These are phyloP conservation scores for Macrotus californicus DNA, from an alignment of 2,113 vertebrate species.

Conservation along the genomic window DNA sequence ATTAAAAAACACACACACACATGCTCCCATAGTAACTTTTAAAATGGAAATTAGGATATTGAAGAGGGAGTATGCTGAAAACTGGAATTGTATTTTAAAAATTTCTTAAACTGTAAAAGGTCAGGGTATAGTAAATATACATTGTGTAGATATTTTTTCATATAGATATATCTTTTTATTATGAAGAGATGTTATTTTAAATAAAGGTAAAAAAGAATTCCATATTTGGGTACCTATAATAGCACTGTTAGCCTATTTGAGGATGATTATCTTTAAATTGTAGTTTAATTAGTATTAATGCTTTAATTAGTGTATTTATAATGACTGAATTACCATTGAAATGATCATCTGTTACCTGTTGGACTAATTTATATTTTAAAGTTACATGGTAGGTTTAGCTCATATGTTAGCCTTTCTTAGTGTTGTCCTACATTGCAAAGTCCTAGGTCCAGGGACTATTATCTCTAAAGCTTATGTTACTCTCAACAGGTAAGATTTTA, in stretches of 20 bases:
- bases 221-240: background rate
- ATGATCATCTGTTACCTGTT: background rate
- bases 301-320: background rate
- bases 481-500: background rate
- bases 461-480: background rate
- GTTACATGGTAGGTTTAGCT: background rate
- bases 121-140: background rate
- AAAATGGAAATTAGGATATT: constrained; percentile 30
- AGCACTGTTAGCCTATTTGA: background rate
- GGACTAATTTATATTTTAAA: background rate
- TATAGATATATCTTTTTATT: too few relatives aligned
- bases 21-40: background rate
- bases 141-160: background rate
- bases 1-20: background rate
- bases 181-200: background rate
- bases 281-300: background rate
- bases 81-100: background rate
- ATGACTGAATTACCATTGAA: constrained; percentile 19
- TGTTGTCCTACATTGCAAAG: background rate
- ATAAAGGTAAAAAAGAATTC: background rate
- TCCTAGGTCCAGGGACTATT: background rate
- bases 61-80: constrained; percentile 5
- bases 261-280: background rate
- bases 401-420: background rate
- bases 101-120: background rate